These are phyloP conservation scores for Cryptops parisi DNA, from an alignment of 2,888 invertebrate genomes.

Conservation along the genomic window DNA sequence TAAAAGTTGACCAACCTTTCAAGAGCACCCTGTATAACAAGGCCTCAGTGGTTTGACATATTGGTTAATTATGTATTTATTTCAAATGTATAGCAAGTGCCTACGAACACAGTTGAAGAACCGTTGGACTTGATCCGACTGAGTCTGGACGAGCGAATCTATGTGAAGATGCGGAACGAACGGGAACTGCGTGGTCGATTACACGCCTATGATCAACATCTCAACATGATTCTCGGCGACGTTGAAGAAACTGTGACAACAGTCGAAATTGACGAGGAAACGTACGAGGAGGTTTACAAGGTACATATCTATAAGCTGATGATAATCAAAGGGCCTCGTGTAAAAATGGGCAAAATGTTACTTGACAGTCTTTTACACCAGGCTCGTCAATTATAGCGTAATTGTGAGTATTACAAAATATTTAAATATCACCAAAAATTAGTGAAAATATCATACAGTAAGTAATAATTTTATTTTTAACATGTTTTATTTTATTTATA, in stretches of 20 bases:
- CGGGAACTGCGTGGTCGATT: conserved; percentile 87
- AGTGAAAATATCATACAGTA: too few relatives aligned
- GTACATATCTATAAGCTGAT: conserved; percentile 21
- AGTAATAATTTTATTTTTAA: too few relatives aligned
- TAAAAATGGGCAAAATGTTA: too few relatives aligned
- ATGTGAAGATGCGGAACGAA: conserved; percentile 98
- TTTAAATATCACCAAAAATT: too few relatives aligned
- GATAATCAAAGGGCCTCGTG: not conserved
- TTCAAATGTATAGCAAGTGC: conserved; percentile 33
- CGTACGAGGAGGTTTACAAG: conserved; percentile 97
- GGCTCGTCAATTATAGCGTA: too few relatives aligned
- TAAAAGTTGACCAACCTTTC: too few relatives aligned
- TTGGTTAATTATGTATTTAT: too few relatives aligned
- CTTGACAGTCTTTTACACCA: too few relatives aligned
- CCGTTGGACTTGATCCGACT: conserved; percentile 91
- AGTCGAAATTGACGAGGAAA: conserved; percentile 93
- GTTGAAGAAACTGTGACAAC: conserved; percentile 97
- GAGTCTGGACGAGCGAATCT: conserved; percentile 95
- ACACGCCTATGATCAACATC: conserved; percentile 96
- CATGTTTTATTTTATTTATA: too few relatives aligned
- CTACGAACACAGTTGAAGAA: conserved; percentile 88
- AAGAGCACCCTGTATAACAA: too few relatives aligned
- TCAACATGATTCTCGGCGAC: conserved; percentile 97
- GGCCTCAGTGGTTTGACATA: too few relatives aligned
- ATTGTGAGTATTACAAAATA: too few relatives aligned